These are phyloP conservation scores for Labeo catla DNA, from an alignment of 2,113 vertebrate genomes.

Conservation along the genomic window DNA sequence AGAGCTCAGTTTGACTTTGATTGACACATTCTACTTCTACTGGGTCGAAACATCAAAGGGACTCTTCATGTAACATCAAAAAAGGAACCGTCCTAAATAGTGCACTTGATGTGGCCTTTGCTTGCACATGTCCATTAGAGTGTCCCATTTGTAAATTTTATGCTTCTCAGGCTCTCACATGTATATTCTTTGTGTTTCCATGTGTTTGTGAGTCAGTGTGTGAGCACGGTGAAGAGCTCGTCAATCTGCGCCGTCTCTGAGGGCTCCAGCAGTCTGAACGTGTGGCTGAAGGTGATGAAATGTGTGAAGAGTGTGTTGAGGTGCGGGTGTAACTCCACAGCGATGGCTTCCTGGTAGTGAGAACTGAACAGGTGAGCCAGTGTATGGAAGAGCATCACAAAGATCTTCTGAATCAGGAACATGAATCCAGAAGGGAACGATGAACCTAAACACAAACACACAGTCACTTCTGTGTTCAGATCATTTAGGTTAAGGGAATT, in stretches of 20 bases:
- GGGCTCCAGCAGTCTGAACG: constrained; percentile 76
- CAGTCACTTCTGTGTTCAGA: neutral
- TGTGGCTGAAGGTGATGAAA: constrained; percentile 77
- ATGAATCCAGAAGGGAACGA: constrained; percentile 75
- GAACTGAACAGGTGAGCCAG: constrained; percentile 82
- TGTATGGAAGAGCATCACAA: constrained; percentile 78
- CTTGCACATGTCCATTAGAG: neutral
- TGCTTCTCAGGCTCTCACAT: neutral
- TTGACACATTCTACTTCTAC: neutral
- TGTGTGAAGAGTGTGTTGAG: constrained; percentile 83
- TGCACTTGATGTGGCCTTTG: neutral
- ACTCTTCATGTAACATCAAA: neutral
- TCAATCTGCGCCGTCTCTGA: constrained; percentile 75
- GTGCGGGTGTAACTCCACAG: constrained; percentile 78
- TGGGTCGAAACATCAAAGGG: constrained; percentile 11
- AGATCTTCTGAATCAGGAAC: constrained; percentile 81
- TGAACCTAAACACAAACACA: constrained; percentile 63
- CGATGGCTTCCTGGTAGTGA: constrained; percentile 78
- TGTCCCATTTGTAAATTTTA: neutral
- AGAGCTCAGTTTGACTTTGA: neutral
- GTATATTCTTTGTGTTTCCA: constrained; percentile 8
- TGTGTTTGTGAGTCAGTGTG: constrained; percentile 30
- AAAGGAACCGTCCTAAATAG: neutral
- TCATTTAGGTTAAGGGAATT: neutral
- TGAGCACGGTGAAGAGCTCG: constrained; percentile 76